Evolutionary conservation across 2,888 invertebrate genomes (phyloP), one percentile per base, ranked within the genome.

Genomic region (Phorcus lineatus): DNA sequence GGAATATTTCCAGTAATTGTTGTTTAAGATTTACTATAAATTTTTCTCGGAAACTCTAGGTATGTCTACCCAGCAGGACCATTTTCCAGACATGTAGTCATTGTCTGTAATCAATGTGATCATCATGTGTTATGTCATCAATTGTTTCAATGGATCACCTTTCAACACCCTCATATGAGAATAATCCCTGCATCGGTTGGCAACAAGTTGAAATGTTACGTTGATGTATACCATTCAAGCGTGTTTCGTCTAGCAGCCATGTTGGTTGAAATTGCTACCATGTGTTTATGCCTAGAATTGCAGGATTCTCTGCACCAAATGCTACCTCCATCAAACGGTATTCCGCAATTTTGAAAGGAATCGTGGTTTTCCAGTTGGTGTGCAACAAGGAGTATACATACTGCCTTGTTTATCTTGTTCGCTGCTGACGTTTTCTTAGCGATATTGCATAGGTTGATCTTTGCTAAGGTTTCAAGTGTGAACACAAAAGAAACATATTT

Each of bases 61-160:
- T 36, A 36, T 4, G 7, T 36, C 36, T 36, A 36, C 36, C 7
- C 36, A 13, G 47, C 13, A 47, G 13, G 47, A 47, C 47, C 11
- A 47, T 47, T 47, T 47, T 47, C 47, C 47, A 47, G 47, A 47
- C 47, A 47, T 36, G 36, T 47, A 47, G 7, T 1, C 47, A 47
- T 47, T 13, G 62, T 62, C 62, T 62, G 62, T n/a, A 40, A 4
- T 40, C 40, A 36, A 17, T 70, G 70, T 36, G 70, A 36, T 36
- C 70, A 70, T 70, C 70, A 70, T 70, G 70, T 70, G 17, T 70
- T 70, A n/a, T 31, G 36, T 36, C 40, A 19, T 19, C 70, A 36
- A 70, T 36, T 36, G 70, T 70, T 70, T 24, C 17, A 16, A 40
- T 70, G 17, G 28, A 31, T 70, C 36, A 36, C 40, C 70, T 70